These are phyloP conservation scores for Scrobipalpa costella DNA, from an alignment of 2,888 invertebrate species.

Conservation along the genomic window DNA sequence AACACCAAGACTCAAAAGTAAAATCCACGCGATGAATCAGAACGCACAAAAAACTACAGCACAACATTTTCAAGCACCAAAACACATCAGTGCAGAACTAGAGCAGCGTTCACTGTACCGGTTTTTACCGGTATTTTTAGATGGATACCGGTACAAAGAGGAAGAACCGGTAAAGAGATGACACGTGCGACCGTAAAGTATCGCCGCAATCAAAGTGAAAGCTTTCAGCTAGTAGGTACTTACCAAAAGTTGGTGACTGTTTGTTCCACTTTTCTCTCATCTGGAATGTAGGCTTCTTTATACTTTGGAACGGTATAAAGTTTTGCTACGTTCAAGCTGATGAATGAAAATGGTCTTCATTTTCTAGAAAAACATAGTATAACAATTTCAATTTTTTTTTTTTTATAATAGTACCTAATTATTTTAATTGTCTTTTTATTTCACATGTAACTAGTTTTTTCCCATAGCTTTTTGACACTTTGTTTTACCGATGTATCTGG, in stretches of 20 bases:
- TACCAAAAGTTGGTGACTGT: slow-evolving; percentile 51
- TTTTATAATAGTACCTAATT: too few relatives aligned
- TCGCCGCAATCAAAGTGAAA: slow-evolving; percentile 66
- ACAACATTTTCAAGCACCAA: slow-evolving; percentile 23
- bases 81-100: slow-evolving; percentile 3
- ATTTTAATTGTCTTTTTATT: too few relatives aligned
- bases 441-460: too few relatives aligned
- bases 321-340: background rate
- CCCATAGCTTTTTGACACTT: too few relatives aligned
- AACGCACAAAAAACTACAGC: too few relatives aligned
- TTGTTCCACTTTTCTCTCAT: slow-evolving; percentile 33
- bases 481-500: too few relatives aligned
- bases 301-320: background rate
- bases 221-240: slow-evolving; percentile 53
- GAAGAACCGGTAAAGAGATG: slow-evolving; percentile 30
- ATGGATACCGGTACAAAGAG: slow-evolving; percentile 18
- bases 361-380: too few relatives aligned
- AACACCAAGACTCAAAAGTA: too few relatives aligned
- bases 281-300: slow-evolving; percentile 26
- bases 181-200: slow-evolving; percentile 36
- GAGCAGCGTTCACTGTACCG: background rate
- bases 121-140: background rate
- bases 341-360: too few relatives aligned
- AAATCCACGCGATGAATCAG: too few relatives aligned
- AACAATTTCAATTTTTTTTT: too few relatives aligned